These are phyloP conservation scores for Daktulosphaira vitifoliae DNA, from an alignment of 1,140 invertebrate genomes.

Conservation along the genomic window DNA sequence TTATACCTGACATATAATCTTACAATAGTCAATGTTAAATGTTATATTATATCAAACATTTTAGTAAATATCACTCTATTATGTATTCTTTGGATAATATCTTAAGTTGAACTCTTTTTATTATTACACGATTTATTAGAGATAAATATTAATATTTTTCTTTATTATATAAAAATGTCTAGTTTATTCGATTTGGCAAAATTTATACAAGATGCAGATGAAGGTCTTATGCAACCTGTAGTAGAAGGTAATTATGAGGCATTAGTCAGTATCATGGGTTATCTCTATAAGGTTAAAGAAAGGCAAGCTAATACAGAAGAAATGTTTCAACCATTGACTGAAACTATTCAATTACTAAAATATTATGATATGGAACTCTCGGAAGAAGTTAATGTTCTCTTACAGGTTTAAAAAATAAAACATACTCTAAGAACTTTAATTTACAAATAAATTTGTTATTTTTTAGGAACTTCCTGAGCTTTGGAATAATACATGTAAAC, in stretches of 20 bases:
- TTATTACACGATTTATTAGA: no score
- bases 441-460: constrained; percentile 24
- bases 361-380: constrained; percentile 82
- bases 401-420: constrained; percentile 48
- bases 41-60: no score
- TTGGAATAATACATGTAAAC: constrained; percentile 91
- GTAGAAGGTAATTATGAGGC: constrained; percentile 69
- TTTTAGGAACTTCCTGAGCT: constrained; percentile 83
- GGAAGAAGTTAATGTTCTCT: constrained; percentile 73
- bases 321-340: constrained; percentile 89
- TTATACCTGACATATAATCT: no score
- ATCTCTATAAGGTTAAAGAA: constrained; percentile 72
- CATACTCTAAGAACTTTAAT: background rate
- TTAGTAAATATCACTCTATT: no score
- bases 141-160: background rate
- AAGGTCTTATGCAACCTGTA: constrained; percentile 69
- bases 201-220: constrained; percentile 55
- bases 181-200: constrained; percentile 49
- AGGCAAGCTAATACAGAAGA: constrained; percentile 67
- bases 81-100: no score
- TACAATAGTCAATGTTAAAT: no score
- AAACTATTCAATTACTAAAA: constrained; percentile 74
- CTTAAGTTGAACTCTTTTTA: no score
- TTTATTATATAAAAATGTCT: constrained; percentile 34
- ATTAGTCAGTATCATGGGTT: constrained; percentile 74